phyloP scores from a whole-genome alignment of 2,113 vertebrate genomes.

The Oryzias melastigma region DNA sequence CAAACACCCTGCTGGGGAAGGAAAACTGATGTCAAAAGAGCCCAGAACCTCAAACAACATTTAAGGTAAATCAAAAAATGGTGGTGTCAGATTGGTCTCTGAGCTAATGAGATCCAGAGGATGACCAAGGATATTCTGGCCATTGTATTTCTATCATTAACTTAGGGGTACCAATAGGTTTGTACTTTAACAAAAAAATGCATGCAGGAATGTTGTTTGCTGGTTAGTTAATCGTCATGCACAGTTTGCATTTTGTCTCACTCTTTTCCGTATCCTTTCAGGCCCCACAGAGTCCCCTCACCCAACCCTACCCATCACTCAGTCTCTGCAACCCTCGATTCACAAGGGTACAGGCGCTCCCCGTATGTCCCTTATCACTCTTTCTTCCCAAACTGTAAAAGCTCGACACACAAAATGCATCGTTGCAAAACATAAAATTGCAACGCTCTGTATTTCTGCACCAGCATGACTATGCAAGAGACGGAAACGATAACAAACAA shows the following conservation, averaged over 20 bases:
- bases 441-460: neutral
- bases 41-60: too few species aligned
- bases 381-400: neutral
- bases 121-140: too few species aligned
- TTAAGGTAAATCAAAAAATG: too few species aligned
- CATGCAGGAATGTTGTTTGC: slow-evolving; percentile 1
- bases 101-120: too few species aligned
- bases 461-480: neutral
- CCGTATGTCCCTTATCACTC: slow-evolving; percentile 18
- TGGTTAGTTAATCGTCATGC: slow-evolving; percentile 21
- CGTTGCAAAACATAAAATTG: neutral
- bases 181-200: too few species aligned
- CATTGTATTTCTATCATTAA: too few species aligned
- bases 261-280: slow-evolving; percentile 79
- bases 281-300: slow-evolving; percentile 79
- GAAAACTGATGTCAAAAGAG: too few species aligned
- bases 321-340: slow-evolving; percentile 76
- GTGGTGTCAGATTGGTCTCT: too few species aligned
- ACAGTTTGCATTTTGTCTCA: slow-evolving; percentile 61
- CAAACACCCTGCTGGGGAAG: too few species aligned
- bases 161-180: too few species aligned
- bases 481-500: too few species aligned
- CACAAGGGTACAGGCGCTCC: slow-evolving; percentile 83
- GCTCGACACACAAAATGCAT: neutral
- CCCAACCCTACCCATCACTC: slow-evolving; percentile 80